phyloP scores from a whole-genome alignment of 2,888 invertebrate genomes.

The Salticus scenicus region DNA sequence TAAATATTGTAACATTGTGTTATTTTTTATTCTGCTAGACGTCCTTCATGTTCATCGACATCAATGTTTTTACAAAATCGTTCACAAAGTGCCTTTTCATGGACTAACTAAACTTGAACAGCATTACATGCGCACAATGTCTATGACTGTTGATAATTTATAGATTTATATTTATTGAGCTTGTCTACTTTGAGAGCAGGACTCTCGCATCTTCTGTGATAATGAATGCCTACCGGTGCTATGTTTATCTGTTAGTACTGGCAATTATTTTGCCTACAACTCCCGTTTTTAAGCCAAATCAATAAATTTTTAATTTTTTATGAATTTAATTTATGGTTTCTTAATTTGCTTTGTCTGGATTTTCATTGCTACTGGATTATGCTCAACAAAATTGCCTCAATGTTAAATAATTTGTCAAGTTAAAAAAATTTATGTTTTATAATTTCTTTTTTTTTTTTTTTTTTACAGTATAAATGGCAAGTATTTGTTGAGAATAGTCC shows the following conservation, averaged over 20 bases:
- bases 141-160: constrained; percentile 14
- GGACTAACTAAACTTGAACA: not conserved
- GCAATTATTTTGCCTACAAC: not conserved
- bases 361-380: not conserved
- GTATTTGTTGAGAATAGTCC: not conserved
- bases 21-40: constrained; percentile 19
- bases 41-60: not conserved
- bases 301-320: constrained; percentile 12
- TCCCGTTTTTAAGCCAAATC: not conserved
- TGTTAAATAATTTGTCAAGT: too few species aligned
- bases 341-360: not conserved
- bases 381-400: not conserved
- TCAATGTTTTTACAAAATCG: too few species aligned
- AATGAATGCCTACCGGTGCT: constrained; percentile 52
- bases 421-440: not conserved
- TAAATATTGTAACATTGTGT: too few species aligned
- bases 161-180: not conserved
- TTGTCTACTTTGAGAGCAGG: not conserved
- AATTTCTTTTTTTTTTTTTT: too few species aligned
- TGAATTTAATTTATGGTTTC: constrained; percentile 8
- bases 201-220: constrained; percentile 24
- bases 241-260: constrained; percentile 32
- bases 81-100: too few species aligned
- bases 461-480: too few species aligned
- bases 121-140: constrained; percentile 9